A percentile compares a stretch with the other conserved stretches of the same genome.
Evolutionary conservation across 2,113 vertebrate species (phyloP).

Genomic region (Gila orcuttii): DNA sequence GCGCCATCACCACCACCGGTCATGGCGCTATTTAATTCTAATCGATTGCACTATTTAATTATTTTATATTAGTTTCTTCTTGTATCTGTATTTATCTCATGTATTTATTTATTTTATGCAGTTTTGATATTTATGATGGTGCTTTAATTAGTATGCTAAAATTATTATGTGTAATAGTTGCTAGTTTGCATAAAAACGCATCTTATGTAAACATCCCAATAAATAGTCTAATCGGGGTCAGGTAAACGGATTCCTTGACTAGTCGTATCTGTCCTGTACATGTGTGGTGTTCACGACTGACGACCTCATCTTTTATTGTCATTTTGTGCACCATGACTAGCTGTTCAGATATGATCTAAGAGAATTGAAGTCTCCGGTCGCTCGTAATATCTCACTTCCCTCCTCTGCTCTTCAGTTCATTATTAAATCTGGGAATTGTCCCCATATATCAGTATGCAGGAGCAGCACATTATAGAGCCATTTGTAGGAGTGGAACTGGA

Average conservation of each 20-base stretch:
- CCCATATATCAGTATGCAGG: slow-evolving; percentile 74
- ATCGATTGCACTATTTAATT: not conserved
- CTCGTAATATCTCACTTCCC: slow-evolving; percentile 62
- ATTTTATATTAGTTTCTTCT: not conserved
- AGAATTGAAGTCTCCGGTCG: slow-evolving; percentile 70
- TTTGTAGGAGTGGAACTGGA: slow-evolving; percentile 69
- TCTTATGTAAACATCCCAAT: not conserved
- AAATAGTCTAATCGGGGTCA: no score
- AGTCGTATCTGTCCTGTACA: not conserved
- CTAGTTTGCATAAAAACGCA: not conserved
- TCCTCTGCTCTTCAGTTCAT: slow-evolving; percentile 67
- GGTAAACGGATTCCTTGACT: not conserved
- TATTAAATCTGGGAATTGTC: slow-evolving; percentile 82
- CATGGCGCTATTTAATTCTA: no score
- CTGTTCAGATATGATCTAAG: slow-evolving; percentile 78
- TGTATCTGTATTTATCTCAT: not conserved
- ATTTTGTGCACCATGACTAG: slow-evolving; percentile 72
- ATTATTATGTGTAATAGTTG: not conserved
- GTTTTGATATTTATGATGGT: not conserved
- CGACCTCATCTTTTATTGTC: slow-evolving; percentile 71
- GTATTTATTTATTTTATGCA: not conserved
- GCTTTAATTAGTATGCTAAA: not conserved
- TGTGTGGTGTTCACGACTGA: slow-evolving; percentile 18
- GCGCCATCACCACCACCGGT: no score
- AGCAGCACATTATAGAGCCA: slow-evolving; percentile 76